A percentile compares a stretch with the other conserved stretches of the same genome.
These are phyloP conservation scores for Acropternis orthonyx DNA, from an alignment of 2,797 vertebrate genomes.

Conservation along the genomic window DNA sequence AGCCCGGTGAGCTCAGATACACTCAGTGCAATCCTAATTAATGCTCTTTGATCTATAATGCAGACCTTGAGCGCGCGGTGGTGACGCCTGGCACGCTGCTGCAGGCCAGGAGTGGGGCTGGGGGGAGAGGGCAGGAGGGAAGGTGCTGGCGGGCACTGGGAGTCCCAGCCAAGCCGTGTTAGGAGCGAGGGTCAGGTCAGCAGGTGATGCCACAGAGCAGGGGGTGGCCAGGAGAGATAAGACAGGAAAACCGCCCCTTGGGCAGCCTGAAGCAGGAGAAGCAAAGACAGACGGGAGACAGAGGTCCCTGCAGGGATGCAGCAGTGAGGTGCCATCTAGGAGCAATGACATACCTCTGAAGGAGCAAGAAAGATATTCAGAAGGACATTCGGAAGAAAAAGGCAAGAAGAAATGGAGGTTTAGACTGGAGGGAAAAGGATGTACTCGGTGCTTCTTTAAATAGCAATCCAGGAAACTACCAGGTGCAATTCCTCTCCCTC, in stretches of 20 bases:
- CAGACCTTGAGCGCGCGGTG: neutral
- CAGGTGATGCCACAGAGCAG: neutral
- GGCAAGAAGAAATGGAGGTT: neutral
- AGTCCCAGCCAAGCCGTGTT: rapidly evolving
- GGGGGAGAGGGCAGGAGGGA: neutral
- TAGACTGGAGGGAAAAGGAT: conserved; percentile 5
- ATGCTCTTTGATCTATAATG: conserved; percentile 53
- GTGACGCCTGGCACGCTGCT: neutral
- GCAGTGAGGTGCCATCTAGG: neutral
- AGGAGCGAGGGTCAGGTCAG: neutral
- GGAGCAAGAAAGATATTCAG: neutral
- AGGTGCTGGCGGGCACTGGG: rapidly evolving
- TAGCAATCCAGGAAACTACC: conserved; percentile 33
- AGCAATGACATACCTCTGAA: neutral
- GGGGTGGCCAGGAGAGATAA: neutral
- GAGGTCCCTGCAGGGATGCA: neutral
- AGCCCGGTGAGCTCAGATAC: conserved; percentile 5
- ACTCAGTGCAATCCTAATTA: conserved; percentile 18
- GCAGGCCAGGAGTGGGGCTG: neutral
- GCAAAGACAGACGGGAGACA: neutral
- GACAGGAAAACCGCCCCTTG: neutral
- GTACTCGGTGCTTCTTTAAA: conserved; percentile 21
- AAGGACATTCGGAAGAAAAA: neutral
- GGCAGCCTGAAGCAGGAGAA: neutral
- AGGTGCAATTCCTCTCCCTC: neutral